Percentiles rank a stretch among this genome's conserved stretches.
Conservation (phyloP, 2,888 invertebrate genomes). For the Rhynchonema sp. region DNA sequence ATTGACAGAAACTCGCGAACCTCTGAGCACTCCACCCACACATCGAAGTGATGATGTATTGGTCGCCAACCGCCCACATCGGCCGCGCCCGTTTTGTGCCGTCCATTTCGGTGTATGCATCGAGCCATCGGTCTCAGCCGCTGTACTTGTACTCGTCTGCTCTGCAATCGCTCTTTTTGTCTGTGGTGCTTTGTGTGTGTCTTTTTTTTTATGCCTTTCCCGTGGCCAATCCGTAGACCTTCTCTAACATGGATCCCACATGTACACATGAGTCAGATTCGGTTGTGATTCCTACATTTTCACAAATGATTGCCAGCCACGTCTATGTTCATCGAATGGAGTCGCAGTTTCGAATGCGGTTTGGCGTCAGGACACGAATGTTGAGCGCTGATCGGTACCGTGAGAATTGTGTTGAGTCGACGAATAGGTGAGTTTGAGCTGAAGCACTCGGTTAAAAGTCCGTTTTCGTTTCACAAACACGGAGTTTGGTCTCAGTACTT, state of each 20-base stretch:
- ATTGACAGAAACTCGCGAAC: too few species aligned
- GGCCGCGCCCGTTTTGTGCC: slow-evolving; percentile 85
- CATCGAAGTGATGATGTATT: slow-evolving; percentile 94
- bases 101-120: slow-evolving; percentile 37
- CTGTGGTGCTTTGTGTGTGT: too few species aligned
- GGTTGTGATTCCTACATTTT: slow-evolving; percentile 78
- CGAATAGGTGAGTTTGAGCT: slow-evolving; percentile 84
- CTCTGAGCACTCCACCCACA: slow-evolving; percentile 55
- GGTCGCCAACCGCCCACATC: slow-evolving; percentile 94
- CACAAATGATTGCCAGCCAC: slow-evolving; percentile 75
- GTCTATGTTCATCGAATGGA: slow-evolving; percentile 77
- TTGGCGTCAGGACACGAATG: slow-evolving; percentile 40
- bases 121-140: slow-evolving; percentile 53
- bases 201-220: too few species aligned
- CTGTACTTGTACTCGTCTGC: slow-evolving; percentile 74
- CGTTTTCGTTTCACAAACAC: too few species aligned
- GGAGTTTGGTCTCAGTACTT: too few species aligned
- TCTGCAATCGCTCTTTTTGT: slow-evolving; percentile 26
- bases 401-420: slow-evolving; percentile 80
- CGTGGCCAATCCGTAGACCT: slow-evolving; percentile 86
- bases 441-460: too few species aligned
- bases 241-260: slow-evolving; percentile 93
- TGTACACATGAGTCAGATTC: slow-evolving; percentile 81
- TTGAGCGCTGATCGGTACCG: slow-evolving; percentile 81
- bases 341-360: slow-evolving; percentile 42